Evolutionary conservation across 2,113 vertebrate genomes (phyloP).

Genomic region (Engystomops pustulosus): DNA sequence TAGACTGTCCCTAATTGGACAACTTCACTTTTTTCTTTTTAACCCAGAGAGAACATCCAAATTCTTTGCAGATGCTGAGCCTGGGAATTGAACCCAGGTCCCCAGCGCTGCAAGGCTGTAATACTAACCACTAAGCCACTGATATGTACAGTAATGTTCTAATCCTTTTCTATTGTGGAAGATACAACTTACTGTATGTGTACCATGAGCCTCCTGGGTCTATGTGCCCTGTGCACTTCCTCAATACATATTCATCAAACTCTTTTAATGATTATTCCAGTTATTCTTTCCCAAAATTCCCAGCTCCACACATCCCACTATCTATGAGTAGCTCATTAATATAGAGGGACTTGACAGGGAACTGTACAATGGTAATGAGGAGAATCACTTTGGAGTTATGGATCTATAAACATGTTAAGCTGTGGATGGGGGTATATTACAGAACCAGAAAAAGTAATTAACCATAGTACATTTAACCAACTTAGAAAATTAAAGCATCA

Average conservation of each 20-base stretch:
- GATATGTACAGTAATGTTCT: no score
- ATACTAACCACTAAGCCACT: no score
- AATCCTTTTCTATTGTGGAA: no score
- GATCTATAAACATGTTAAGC: slow-evolving; percentile 50
- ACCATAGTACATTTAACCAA: slow-evolving; percentile 47
- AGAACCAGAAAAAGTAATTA: slow-evolving; percentile 49
- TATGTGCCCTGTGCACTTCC: no score
- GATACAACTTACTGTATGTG: no score
- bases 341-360: neutral
- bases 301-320: neutral
- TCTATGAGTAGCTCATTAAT: neutral
- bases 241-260: neutral
- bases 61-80: no score
- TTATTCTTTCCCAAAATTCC: neutral
- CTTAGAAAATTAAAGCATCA: slow-evolving; percentile 44
- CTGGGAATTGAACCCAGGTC: no score
- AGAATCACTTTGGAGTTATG: slow-evolving; percentile 43
- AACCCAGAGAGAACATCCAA: no score
- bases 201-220: no score
- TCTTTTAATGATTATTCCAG: neutral
- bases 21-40: no score
- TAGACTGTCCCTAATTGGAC: no score
- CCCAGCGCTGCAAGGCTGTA: no score
- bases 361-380: slow-evolving; percentile 22
- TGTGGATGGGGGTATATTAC: slow-evolving; percentile 39